These are phyloP conservation scores for Grallaria varia DNA, from an alignment of 2,113 vertebrate genomes.

Conservation along the genomic window DNA sequence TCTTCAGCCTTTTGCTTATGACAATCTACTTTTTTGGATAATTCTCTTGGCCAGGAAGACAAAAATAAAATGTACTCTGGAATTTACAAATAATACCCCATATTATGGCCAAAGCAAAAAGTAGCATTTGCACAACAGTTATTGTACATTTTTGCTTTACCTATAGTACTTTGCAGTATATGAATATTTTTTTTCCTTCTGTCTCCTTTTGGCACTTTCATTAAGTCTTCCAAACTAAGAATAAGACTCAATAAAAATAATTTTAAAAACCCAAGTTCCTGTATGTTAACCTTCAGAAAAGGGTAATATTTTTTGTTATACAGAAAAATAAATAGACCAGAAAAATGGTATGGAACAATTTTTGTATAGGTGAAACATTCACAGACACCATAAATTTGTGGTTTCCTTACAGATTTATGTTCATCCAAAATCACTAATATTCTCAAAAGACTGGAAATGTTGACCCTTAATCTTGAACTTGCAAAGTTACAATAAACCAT, in stretches of 20 bases:
- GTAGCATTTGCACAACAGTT: accelerated
- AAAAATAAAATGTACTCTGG: background rate
- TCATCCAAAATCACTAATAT: background rate
- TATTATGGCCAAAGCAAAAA: background rate
- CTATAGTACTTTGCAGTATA: background rate
- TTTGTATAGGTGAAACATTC: background rate
- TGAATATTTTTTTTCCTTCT: background rate
- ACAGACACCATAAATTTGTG: background rate
- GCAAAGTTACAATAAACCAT: background rate
- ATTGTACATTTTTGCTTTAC: background rate
- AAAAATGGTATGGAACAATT: background rate
- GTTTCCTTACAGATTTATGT: background rate
- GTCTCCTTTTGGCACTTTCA: background rate
- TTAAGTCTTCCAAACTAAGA: background rate
- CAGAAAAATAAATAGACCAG: background rate
- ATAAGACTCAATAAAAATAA: background rate
- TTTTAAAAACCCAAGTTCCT: background rate
- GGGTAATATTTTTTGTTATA: background rate
- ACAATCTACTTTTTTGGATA: background rate
- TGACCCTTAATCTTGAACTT: background rate
- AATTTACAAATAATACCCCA: background rate
- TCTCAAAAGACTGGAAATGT: background rate
- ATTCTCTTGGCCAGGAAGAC: background rate
- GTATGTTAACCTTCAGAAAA: background rate
- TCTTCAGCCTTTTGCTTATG: background rate